Evolutionary conservation across 2,888 invertebrate genomes (phyloP), one percentile per base, ranked within the genome.

Genomic region (Dastarcus helophoroides): DNA sequence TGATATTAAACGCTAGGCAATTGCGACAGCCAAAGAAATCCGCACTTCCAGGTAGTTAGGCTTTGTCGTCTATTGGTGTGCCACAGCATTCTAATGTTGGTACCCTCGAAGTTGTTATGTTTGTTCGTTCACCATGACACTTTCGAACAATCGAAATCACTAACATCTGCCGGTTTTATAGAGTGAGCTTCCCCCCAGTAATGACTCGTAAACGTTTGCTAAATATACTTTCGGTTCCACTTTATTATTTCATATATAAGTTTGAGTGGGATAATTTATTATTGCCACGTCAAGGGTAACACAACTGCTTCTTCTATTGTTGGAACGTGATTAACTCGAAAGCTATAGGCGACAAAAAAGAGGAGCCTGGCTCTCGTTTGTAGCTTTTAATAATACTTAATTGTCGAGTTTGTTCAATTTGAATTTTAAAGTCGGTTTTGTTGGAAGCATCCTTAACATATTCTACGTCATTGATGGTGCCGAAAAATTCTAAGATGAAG

Each of bases 201-300:
- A 58, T 56, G 48, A 50, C 46, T 49, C 41, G 47, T 56, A 57
- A 57, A 56, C 52, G 56, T 51, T 51, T 48, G 54, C 57, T 57
- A 58, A 58, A 58, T 58, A 58, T 54, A 55, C 54, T n/a, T n/a
- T 54, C 46, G 40, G 49, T 47, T 43, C 43, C 40, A 50, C 43
- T 54, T 48, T 56, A 55, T 56, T 54, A 56, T 54, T 54, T 50
- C 51, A 40, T 48, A 53, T 50, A n/a, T n/a, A n/a, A 51, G 53
- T 52, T 53, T 49, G 54, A 51, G 51, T 42, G 42, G 45, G 44
- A 50, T 56, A 56, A 58, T 57, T 57, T 56, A 57, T 57, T 45
- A n/a, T n/a, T n/a, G n/a, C n/a, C 36, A 45, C 44, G 55, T 54
- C 53, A 53, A 43, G 46, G 43, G 43, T 43, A 40, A 47, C 49